Evolutionary conservation across 1,140 invertebrate species (phyloP).

Genomic region (Harpegnathos saltator): DNA sequence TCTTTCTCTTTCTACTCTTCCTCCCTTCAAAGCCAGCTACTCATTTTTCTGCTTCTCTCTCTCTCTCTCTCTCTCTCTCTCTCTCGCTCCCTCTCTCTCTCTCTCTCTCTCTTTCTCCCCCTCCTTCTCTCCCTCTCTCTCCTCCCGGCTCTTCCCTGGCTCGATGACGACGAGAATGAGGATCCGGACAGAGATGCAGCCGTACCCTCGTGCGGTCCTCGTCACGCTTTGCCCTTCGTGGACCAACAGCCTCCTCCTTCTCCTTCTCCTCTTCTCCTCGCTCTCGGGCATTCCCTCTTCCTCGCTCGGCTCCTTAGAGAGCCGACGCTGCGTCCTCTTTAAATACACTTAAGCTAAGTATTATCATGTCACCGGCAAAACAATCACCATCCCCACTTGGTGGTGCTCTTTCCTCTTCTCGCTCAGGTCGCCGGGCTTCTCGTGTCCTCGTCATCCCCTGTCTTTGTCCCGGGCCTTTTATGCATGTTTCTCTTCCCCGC

Average conservation of each 20-base stretch:
- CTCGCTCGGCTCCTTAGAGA: constrained; percentile 16
- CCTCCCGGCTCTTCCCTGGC: not conserved
- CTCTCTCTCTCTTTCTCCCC: constrained; percentile 63
- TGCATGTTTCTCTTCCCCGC: constrained; percentile 20
- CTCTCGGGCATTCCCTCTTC: constrained; percentile 11
- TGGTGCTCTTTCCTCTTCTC: constrained; percentile 16
- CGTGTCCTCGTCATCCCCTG: constrained; percentile 13
- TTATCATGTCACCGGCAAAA: constrained; percentile 71
- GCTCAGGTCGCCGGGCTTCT: not conserved
- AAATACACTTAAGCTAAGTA: constrained; percentile 68
- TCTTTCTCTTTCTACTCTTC: not conserved
- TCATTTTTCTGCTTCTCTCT: constrained; percentile 49
- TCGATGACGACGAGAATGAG: constrained; percentile 54
- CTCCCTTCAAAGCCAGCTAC: constrained; percentile 58
- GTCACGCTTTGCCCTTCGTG: constrained; percentile 45
- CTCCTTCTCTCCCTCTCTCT: not conserved
- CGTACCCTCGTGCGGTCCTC: constrained; percentile 42
- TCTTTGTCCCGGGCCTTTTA: constrained; percentile 61
- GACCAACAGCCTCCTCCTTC: constrained; percentile 2
- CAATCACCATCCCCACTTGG: constrained; percentile 46
- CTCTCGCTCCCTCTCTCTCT: constrained; percentile 67
- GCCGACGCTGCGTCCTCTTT: constrained; percentile 49
- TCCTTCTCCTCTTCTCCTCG: not conserved
- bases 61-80: constrained; percentile 33
- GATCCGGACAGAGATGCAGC: constrained; percentile 40